Evolutionary conservation across 2,797 vertebrate species (phyloP).

Genomic region (Pangasius larnaudii): DNA sequence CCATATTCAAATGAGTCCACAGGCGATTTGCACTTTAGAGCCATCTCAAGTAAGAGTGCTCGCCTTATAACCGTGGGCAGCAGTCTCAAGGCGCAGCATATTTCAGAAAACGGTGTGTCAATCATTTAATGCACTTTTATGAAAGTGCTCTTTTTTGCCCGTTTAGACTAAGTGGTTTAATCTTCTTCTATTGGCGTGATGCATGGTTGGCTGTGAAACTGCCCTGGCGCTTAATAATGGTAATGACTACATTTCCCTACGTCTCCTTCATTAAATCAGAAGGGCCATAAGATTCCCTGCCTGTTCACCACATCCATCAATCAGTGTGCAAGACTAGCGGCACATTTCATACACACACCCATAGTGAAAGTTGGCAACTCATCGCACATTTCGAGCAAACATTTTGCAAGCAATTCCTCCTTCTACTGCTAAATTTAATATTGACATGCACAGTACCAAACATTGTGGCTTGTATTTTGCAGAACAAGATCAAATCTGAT

Average conservation of each 20-base stretch:
- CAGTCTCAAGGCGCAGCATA: constrained; percentile 46
- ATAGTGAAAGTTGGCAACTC: constrained; percentile 10
- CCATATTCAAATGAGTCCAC: constrained; percentile 40
- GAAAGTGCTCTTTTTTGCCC: constrained; percentile 50
- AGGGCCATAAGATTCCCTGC: constrained; percentile 47
- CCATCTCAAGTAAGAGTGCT: constrained; percentile 39
- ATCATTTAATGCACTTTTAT: constrained; percentile 56
- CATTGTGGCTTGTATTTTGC: background rate
- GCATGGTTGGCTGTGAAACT: constrained; percentile 59
- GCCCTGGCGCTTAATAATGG: constrained; percentile 58
- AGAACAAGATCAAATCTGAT: background rate
- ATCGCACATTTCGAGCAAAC: background rate
- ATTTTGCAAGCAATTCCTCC: background rate
- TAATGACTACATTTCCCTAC: constrained; percentile 62
- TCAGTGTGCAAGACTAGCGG: constrained; percentile 25
- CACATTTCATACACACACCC: constrained; percentile 30
- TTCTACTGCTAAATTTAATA: background rate
- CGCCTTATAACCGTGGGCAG: background rate
- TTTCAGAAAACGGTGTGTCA: constrained; percentile 48
- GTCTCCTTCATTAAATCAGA: constrained; percentile 62
- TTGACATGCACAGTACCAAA: background rate
- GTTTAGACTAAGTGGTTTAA: constrained; percentile 60
- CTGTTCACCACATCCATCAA: constrained; percentile 47
- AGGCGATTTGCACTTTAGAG: constrained; percentile 32
- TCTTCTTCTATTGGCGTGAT: constrained; percentile 54